phyloP scores from a whole-genome alignment of 2,797 vertebrate species.

The Fringilla coelebs region DNA sequence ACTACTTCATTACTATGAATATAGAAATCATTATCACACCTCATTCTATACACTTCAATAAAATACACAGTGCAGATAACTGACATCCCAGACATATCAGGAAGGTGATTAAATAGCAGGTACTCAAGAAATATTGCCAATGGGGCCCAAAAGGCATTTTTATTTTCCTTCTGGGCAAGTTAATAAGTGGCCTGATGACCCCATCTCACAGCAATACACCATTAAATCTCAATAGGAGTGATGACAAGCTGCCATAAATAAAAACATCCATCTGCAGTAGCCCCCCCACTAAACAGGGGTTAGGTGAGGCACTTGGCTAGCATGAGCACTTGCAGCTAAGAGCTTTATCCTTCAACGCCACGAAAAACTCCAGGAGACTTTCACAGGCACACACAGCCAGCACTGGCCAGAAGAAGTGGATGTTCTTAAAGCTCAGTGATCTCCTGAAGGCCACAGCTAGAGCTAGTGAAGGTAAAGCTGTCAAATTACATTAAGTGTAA shows the following conservation, averaged over 20 bases:
- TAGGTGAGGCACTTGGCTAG: neutral
- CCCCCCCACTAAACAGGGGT: neutral
- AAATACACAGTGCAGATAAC: conserved; percentile 22
- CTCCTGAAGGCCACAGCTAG: neutral
- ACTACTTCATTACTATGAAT: conserved; percentile 46
- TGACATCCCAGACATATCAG: neutral
- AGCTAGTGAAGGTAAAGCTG: neutral
- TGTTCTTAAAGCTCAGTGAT: neutral
- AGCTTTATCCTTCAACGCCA: neutral
- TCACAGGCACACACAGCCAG: neutral
- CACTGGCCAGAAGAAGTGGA: neutral
- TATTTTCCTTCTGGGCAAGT: conserved; percentile 34
- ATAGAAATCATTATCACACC: conserved; percentile 59
- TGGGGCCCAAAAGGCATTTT: conserved; percentile 26
- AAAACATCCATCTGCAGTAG: neutral
- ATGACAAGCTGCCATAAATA: conserved; percentile 43
- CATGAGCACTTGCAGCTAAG: neutral
- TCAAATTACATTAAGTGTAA: neutral
- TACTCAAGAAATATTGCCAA: conserved; percentile 24
- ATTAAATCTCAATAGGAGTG: neutral
- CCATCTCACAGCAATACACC: neutral
- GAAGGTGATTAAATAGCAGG: conserved; percentile 36
- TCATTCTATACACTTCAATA: conserved; percentile 45
- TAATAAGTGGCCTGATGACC: conserved; percentile 28
- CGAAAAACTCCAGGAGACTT: neutral